A percentile compares a stretch with the other conserved stretches of the same genome.
Conservation (phyloP, 1,140 invertebrate species). For the Manduca sexta region DNA sequence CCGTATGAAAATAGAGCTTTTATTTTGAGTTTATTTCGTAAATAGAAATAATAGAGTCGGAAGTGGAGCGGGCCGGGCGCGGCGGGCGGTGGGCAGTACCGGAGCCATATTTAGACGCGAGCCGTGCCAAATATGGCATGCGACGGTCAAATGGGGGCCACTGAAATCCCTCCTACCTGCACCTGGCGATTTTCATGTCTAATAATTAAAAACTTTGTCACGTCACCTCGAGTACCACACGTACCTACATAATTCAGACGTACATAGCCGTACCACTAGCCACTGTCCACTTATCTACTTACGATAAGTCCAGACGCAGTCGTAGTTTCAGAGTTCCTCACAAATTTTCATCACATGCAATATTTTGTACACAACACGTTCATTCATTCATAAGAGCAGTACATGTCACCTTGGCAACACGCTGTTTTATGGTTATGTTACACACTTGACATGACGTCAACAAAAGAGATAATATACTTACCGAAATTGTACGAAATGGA, state of each 20-base stretch:
- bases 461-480: too few species aligned
- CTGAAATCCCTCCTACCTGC: conserved; percentile 78
- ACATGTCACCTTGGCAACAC: too few species aligned
- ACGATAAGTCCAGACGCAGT: too few species aligned
- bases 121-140: conserved; percentile 82
- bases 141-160: conserved; percentile 81
- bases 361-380: too few species aligned
- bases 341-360: too few species aligned
- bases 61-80: conserved; percentile 64
- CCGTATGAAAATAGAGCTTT: conserved; percentile 71
- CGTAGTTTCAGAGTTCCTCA: too few species aligned
- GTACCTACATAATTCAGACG: conserved; percentile 1
- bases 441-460: too few species aligned
- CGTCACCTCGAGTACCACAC: conserved; percentile 53
- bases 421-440: too few species aligned
- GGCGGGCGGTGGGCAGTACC: conserved; percentile 75
- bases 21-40: conserved; percentile 72
- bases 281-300: neutral
- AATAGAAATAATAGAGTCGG: conserved; percentile 73
- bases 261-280: neutral
- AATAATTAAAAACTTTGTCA: conserved; percentile 71
- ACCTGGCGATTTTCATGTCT: conserved; percentile 70
- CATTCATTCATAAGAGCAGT: too few species aligned
- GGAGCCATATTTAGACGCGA: conserved; percentile 84
- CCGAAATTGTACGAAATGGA: too few species aligned